These are phyloP conservation scores for Netelia inedita DNA, from an alignment of 2,888 invertebrate species.

Conservation along the genomic window DNA sequence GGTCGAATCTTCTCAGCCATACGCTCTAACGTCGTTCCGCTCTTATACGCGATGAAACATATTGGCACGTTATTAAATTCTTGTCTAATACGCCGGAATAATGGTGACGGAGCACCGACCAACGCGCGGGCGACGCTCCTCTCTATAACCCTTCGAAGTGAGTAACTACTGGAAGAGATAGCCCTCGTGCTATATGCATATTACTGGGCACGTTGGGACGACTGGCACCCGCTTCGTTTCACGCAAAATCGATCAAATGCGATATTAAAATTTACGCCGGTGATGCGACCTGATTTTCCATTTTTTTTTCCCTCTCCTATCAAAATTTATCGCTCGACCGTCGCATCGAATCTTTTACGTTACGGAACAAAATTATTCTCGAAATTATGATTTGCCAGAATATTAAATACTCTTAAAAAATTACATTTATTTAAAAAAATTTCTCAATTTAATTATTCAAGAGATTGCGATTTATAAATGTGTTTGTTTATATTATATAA, in stretches of 20 bases:
- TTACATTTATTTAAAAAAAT: background rate
- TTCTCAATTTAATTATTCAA: background rate
- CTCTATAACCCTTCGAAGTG: slow-evolving; percentile 44
- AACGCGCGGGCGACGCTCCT: slow-evolving; percentile 31
- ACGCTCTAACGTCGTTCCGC: slow-evolving; percentile 34
- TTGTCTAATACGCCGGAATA: slow-evolving; percentile 81
- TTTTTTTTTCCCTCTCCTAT: background rate
- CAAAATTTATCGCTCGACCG: slow-evolving; percentile 12
- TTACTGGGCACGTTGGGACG: slow-evolving; percentile 36
- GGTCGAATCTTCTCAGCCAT: slow-evolving; percentile 31
- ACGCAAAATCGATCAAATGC: slow-evolving; percentile 35
- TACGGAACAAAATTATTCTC: background rate
- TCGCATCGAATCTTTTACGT: background rate
- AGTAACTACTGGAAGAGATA: slow-evolving; percentile 66
- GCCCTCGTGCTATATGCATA: slow-evolving; percentile 40
- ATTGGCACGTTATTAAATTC: slow-evolving; percentile 83
- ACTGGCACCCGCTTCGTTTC: slow-evolving; percentile 23
- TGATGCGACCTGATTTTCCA: slow-evolving; percentile 2
- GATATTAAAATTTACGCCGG: slow-evolving; percentile 32
- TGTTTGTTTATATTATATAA: background rate
- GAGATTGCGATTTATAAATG: background rate
- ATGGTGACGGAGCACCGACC: slow-evolving; percentile 69
- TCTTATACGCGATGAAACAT: slow-evolving; percentile 74
- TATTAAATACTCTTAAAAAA: too few relatives aligned
- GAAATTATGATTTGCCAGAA: too few relatives aligned